phyloP scores from a whole-genome alignment of 2,797 vertebrate genomes.

The Urophycis tenuis region DNA sequence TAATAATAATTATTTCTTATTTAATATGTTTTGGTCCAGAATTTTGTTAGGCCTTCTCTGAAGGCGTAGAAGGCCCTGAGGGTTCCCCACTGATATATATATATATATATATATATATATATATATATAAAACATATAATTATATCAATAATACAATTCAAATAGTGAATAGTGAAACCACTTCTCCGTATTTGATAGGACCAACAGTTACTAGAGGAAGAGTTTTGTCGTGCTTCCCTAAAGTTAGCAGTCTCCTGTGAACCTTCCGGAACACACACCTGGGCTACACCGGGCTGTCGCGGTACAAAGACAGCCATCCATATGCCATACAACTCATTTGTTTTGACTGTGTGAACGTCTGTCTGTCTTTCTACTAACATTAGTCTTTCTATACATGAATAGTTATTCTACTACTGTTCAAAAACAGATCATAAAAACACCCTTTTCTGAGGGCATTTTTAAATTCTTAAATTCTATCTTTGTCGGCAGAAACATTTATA shows the following conservation, averaged over 20 bases:
- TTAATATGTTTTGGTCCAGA: too few relatives aligned
- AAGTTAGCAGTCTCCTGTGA: slow-evolving; percentile 33
- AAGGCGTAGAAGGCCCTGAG: too few relatives aligned
- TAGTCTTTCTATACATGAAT: not conserved
- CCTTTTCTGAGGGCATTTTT: too few relatives aligned
- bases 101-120: too few relatives aligned
- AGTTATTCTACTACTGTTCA: not conserved
- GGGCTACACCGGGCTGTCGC: slow-evolving; percentile 40
- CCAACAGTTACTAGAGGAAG: slow-evolving; percentile 23
- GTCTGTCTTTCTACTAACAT: too few relatives aligned
- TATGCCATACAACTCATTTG: slow-evolving; percentile 19
- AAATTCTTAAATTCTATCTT: not conserved
- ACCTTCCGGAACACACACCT: slow-evolving; percentile 45
- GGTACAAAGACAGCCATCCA: slow-evolving; percentile 35
- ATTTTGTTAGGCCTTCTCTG: too few relatives aligned
- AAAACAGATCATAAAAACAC: too few relatives aligned
- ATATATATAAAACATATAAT: too few relatives aligned
- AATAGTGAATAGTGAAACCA: not conserved
- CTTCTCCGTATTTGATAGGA: slow-evolving; percentile 5
- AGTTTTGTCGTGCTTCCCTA: slow-evolving; percentile 40
- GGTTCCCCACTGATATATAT: too few relatives aligned
- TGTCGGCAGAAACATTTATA: not conserved
- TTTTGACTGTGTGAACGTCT: not conserved
- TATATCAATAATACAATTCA: too few relatives aligned
- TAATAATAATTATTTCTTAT: too few relatives aligned